Evolutionary conservation across 2,113 vertebrate species (phyloP).

Genomic region (Uria aalge): DNA sequence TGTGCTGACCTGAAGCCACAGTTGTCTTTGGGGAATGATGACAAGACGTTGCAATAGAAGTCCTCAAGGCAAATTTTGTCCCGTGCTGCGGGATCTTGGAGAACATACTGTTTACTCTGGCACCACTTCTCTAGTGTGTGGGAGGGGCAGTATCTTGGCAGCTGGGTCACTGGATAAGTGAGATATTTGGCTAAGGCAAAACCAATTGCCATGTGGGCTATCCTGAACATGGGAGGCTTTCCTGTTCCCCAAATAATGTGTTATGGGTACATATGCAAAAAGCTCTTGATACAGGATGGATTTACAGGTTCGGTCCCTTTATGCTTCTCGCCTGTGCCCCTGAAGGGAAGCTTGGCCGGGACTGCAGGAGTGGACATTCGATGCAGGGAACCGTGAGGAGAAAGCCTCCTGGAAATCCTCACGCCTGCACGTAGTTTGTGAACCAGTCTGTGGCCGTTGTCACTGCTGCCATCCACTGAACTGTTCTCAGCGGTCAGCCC

Average conservation of each 20-base stretch:
- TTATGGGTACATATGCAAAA: background rate
- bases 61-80: background rate
- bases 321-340: background rate
- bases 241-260: background rate
- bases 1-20: background rate
- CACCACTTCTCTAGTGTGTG: background rate
- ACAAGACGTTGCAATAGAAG: background rate
- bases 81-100: background rate
- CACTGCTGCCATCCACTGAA: background rate
- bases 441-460: background rate
- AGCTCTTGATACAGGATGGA: background rate
- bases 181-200: background rate
- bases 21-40: background rate
- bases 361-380: background rate
- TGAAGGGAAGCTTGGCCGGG: background rate
- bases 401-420: background rate
- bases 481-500: background rate
- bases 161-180: background rate
- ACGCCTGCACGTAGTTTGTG: fast-evolving
- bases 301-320: background rate
- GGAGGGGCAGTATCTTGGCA: background rate
- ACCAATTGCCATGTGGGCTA: background rate
- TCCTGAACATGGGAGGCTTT: background rate
- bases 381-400: background rate
- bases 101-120: background rate